Evolutionary conservation across 2,113 vertebrate genomes (phyloP).

Genomic region (Seriola aureovittata): DNA sequence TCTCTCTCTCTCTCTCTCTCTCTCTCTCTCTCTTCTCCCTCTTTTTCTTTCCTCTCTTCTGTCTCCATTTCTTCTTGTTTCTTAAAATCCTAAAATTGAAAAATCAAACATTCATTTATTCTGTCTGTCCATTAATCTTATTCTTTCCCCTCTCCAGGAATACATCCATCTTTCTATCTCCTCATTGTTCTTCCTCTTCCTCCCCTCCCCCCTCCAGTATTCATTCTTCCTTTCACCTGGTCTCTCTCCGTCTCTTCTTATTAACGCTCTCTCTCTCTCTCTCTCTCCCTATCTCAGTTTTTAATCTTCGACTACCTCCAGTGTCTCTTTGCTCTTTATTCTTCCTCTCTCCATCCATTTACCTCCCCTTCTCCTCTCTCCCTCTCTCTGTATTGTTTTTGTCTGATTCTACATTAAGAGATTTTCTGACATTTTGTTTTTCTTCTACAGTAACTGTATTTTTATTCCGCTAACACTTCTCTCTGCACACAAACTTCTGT

Average conservation of each 20-base stretch:
- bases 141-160: neutral
- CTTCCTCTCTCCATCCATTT: neutral
- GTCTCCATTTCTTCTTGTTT: neutral
- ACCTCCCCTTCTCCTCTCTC: neutral
- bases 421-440: too few species aligned
- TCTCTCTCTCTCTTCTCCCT: too few species aligned
- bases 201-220: neutral
- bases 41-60: too few species aligned
- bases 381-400: too few species aligned
- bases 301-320: neutral
- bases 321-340: neutral
- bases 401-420: neutral
- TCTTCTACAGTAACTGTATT: too few species aligned
- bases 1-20: too few species aligned
- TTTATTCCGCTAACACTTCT: too few species aligned
- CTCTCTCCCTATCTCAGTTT: neutral
- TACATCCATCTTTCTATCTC: neutral
- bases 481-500: too few species aligned
- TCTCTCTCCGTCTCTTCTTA: neutral
- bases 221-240: neutral
- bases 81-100: neutral
- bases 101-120: neutral
- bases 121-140: neutral
- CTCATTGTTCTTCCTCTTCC: neutral
- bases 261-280: neutral